phyloP scores from a whole-genome alignment of 2,113 vertebrate species.

The Benitochromis conjunctus region DNA sequence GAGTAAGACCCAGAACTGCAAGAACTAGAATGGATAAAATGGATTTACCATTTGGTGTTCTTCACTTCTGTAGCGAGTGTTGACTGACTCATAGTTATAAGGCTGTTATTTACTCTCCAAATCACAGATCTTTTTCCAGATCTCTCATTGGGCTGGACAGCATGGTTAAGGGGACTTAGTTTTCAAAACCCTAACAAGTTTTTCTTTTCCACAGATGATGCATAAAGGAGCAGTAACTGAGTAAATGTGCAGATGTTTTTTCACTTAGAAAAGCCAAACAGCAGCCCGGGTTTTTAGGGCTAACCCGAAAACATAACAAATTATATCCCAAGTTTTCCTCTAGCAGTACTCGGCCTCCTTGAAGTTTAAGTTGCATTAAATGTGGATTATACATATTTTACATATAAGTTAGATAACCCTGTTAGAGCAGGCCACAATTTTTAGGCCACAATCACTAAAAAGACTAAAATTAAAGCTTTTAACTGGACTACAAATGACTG shows the following conservation, averaged over 20 bases:
- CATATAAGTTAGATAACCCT: neutral
- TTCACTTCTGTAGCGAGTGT: neutral
- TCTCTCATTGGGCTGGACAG: neutral
- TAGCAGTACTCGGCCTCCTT: neutral
- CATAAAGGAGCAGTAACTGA: neutral
- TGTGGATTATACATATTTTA: neutral
- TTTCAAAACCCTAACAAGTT: neutral
- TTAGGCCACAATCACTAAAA: neutral
- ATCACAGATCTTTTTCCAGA: neutral
- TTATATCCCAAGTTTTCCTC: neutral
- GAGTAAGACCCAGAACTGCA: neutral
- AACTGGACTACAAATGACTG: neutral
- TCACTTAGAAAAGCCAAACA: neutral
- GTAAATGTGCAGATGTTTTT: neutral
- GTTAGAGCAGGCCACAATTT: neutral
- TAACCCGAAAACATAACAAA: neutral
- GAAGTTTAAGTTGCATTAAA: neutral
- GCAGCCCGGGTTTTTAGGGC: fast-evolving
- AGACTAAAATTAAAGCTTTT: neutral
- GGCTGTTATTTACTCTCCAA: neutral
- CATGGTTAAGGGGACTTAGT: neutral
- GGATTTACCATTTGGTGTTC: neutral
- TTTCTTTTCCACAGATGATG: neutral
- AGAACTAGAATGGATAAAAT: neutral
- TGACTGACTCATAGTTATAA: neutral